Percentiles rank a stretch among this genome's conserved stretches.
These are phyloP conservation scores for Melanotaenia trifasciata DNA, from an alignment of 2,797 vertebrate genomes.

Conservation along the genomic window DNA sequence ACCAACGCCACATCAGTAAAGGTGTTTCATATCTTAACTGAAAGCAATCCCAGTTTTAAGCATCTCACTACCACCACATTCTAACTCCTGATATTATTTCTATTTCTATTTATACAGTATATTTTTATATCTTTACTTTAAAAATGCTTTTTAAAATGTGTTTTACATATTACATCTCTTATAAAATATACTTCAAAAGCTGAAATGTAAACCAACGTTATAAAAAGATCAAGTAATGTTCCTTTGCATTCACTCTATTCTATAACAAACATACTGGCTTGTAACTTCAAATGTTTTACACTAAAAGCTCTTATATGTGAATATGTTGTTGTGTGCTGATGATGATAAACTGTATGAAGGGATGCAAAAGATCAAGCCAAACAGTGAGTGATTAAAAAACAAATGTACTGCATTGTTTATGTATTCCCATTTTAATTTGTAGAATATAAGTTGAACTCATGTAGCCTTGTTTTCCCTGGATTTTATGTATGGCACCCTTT, in stretches of 20 bases:
- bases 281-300: not conserved
- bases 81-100: not conserved
- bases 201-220: not conserved
- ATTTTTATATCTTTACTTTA: not conserved
- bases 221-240: not conserved
- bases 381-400: not conserved
- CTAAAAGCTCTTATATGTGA: not conserved
- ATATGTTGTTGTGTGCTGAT: not conserved
- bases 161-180: not conserved
- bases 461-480: conserved; percentile 18
- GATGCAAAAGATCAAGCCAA: not conserved
- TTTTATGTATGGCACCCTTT: conserved; percentile 35
- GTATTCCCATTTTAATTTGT: conserved; percentile 3
- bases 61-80: not conserved
- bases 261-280: not conserved
- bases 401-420: not conserved
- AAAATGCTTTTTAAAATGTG: not conserved
- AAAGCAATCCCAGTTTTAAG: conserved; percentile 4
- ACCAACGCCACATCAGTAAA: conserved; percentile 17
- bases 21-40: conserved; percentile 18
- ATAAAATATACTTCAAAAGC: not conserved
- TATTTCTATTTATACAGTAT: not conserved
- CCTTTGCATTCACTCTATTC: not conserved
- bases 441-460: conserved; percentile 6
- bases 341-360: not conserved